A percentile compares a stretch with the other conserved stretches of the same genome.
Conservation (phyloP, 1,140 invertebrate genomes). For the Plectrocnemia conspersa region DNA sequence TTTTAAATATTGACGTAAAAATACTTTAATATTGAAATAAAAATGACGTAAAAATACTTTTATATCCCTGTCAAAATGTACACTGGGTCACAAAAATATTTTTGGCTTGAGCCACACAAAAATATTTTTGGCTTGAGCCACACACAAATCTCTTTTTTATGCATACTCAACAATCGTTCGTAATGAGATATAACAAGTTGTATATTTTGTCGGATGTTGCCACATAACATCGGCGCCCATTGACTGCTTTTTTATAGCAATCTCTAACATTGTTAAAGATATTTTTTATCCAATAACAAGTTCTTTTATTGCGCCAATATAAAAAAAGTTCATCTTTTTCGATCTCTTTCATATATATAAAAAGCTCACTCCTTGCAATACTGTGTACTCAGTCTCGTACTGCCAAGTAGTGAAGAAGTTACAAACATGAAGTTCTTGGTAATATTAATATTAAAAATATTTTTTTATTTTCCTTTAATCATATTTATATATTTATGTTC, state of each 20-base stretch:
- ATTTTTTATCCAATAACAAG: conserved; percentile 18
- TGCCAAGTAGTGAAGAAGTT: conserved; percentile 16
- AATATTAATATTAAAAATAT: conserved; percentile 5
- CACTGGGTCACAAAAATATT: too few species aligned
- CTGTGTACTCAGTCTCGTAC: conserved; percentile 14
- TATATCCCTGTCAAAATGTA: too few species aligned
- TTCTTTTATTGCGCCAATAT: conserved; percentile 13
- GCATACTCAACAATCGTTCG: too few species aligned
- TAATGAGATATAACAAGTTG: too few species aligned
- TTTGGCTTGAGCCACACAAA: too few species aligned
- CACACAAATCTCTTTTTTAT: too few species aligned
- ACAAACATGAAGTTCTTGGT: conserved; percentile 31
- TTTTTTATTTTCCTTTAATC: background rate
- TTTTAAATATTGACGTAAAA: too few species aligned
- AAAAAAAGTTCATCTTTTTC: conserved; percentile 20
- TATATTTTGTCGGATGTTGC: too few species aligned
- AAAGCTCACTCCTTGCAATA: conserved; percentile 6
- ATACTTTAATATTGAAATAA: too few species aligned
- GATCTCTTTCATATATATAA: conserved; percentile 27
- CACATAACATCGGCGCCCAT: background rate
- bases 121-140: too few species aligned
- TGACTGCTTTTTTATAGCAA: background rate
- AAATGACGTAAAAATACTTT: too few species aligned
- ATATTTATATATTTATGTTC: conserved; percentile 2
- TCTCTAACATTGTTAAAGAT: background rate